Base-by-base conservation (phyloP, 2,797 vertebrate genomes). In the Darevskia nairensis region DNA sequence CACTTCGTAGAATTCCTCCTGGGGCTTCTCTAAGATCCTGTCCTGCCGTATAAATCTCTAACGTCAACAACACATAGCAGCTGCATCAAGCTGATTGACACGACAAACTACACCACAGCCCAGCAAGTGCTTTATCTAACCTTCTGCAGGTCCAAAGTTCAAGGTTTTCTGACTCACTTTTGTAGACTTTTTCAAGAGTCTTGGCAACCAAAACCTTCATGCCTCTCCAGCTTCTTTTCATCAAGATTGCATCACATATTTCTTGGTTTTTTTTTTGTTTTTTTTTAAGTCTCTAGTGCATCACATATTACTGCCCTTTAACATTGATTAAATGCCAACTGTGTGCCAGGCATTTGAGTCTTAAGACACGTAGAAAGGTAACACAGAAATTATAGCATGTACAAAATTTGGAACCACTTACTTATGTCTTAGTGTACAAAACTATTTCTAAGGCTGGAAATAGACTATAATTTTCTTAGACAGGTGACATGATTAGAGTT, bases 51-150 rank as follows among this genome's bases (percentile, higher is more conserved):
- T 55, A 35, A 64, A 66, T 17, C 69, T 84, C 46, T 80, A 88
- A 85, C 44, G 88, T 1, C 80, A 89, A 84, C 74, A 89, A 32
- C 15, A n/a, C 64, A 75, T 11, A 64, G 59, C 80, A 61, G 75
- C 55, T 69, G 75, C 59, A 32, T 41, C 84, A 41, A 32, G 10
- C 59, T 84, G 87, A 75, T 29, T 75, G 90, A 55, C 44, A 44
- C 10, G 13, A 75, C 15, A 15, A 55, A 86, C 35, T 64, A n/a
- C 83, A 23, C 13, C 44, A 32, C 8, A 76, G 59, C 5, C 35
- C 75, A 32, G 80, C 68, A 84, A 68, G 35, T 46, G n/a, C 39
- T 75, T 71, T 55, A 66, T n/a, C 83, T 7, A 32, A 79, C 35
- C 35, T 4, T 29, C 27, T 66, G 88, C 66, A 82, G 39, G 76